Percentiles rank a stretch among this genome's conserved stretches.
Conservation (phyloP, 2,888 invertebrate genomes). For the Dimorphilus gyrociliatus region DNA sequence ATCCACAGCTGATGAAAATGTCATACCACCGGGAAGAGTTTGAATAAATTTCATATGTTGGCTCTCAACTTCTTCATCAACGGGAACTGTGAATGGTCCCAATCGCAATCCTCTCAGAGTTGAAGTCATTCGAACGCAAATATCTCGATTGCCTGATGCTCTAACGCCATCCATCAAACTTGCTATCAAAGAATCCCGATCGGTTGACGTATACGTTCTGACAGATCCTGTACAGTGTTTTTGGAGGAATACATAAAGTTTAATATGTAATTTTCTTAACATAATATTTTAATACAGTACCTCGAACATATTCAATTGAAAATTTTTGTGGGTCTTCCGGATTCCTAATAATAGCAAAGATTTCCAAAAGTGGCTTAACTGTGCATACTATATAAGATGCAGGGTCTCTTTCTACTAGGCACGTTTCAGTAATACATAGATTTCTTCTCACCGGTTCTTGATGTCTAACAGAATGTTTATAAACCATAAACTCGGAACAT, state of each 20-base stretch:
- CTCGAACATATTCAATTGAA: conserved; percentile 79
- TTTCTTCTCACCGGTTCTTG: conserved; percentile 65
- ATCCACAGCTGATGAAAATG: conserved; percentile 64
- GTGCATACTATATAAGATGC: conserved; percentile 88
- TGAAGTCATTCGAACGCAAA: conserved; percentile 70
- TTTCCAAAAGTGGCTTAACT: conserved; percentile 50
- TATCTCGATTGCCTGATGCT: conserved; percentile 88
- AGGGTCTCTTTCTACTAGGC: conserved; percentile 86
- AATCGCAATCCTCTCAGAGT: conserved; percentile 72
- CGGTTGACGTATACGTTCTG: conserved; percentile 4
- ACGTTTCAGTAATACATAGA: conserved; percentile 83
- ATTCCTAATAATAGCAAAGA: conserved; percentile 77
- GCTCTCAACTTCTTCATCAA: conserved; percentile 89
- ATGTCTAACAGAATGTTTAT: conserved; percentile 55
- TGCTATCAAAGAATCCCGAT: conserved; percentile 78
- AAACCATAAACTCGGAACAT: conserved; percentile 83
- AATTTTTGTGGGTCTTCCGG: conserved; percentile 82
- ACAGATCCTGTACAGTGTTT: no score
- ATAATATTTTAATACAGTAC: conserved; percentile 69
- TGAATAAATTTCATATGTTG: conserved; percentile 65
- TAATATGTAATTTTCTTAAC: no score
- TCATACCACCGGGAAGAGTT: conserved; percentile 47
- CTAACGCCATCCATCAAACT: conserved; percentile 88
- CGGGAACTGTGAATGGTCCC: conserved; percentile 58
- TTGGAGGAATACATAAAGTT: no score